Percentiles rank a stretch among this genome's conserved stretches.
Evolutionary conservation across 2,113 vertebrate genomes (phyloP).

Genomic region (Daubentonia madagascariensis): DNA sequence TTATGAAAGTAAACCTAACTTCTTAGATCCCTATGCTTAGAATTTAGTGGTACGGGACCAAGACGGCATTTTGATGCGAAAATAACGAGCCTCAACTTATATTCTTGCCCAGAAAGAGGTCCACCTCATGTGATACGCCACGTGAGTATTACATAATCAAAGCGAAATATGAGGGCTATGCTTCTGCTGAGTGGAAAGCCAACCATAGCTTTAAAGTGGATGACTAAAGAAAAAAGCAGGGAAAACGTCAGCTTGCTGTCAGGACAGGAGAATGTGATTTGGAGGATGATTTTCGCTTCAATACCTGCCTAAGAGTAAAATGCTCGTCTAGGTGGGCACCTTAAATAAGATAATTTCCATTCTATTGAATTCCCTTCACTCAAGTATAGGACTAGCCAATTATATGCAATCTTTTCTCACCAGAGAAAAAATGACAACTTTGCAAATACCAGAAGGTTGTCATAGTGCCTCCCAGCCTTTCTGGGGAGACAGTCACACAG

Average conservation of each 20-base stretch:
- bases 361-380: background rate
- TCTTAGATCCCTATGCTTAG: background rate
- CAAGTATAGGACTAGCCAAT: background rate
- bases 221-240: background rate
- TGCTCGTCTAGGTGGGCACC: background rate
- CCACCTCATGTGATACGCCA: background rate
- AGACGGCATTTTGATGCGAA: background rate
- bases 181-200: background rate
- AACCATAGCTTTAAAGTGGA: background rate
- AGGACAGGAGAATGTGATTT: background rate
- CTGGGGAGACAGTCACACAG: background rate
- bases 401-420: background rate
- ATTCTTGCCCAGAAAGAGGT: background rate
- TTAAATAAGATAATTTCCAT: background rate
- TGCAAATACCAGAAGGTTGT: background rate
- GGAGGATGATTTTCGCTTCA: background rate
- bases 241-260: background rate
- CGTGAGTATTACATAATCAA: background rate
- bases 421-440: background rate
- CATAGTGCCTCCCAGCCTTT: background rate
- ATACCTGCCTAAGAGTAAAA: background rate
- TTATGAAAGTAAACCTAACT: background rate
- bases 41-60: background rate
- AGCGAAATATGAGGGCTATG: background rate
- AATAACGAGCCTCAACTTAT: background rate